Conservation (phyloP, 2,113 vertebrate species). For the Psittacus erithacus region DNA sequence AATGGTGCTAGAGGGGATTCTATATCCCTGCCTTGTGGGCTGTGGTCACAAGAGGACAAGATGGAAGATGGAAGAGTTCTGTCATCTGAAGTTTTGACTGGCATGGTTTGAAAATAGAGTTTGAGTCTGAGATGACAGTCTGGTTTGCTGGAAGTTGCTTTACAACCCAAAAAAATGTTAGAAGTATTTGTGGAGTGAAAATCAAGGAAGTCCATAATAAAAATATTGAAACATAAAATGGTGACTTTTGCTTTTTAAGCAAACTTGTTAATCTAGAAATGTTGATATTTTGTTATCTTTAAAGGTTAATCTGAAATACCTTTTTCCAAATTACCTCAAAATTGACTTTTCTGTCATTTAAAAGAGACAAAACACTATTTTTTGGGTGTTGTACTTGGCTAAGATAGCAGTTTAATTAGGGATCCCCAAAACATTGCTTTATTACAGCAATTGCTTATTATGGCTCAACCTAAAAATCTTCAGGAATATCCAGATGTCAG, state of each 20-base stretch:
- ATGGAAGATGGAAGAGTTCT: not conserved
- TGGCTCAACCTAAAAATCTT: not conserved
- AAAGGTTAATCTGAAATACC: not conserved
- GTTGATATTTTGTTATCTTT: not conserved
- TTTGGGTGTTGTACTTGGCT: not conserved
- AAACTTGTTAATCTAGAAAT: not conserved
- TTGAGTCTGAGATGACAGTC: not conserved
- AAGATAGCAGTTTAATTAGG: not conserved
- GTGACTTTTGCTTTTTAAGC: not conserved
- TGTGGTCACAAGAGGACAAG: not conserved
- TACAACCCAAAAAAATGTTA: not conserved
- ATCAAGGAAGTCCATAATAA: not conserved
- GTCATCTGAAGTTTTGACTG: not conserved
- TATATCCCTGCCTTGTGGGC: not conserved
- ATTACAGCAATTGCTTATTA: not conserved
- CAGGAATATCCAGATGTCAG: not conserved
- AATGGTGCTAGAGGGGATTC: not conserved
- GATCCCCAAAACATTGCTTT: not conserved
- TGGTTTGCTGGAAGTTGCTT: not conserved
- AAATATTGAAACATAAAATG: not conserved
- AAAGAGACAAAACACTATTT: not conserved
- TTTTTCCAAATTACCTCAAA: not conserved
- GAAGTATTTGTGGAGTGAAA: not conserved
- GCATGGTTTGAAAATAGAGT: not conserved
- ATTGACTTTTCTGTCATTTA: not conserved